Base-by-base conservation (phyloP, 2,797 vertebrate species). In the Lacerta bilineata region DNA sequence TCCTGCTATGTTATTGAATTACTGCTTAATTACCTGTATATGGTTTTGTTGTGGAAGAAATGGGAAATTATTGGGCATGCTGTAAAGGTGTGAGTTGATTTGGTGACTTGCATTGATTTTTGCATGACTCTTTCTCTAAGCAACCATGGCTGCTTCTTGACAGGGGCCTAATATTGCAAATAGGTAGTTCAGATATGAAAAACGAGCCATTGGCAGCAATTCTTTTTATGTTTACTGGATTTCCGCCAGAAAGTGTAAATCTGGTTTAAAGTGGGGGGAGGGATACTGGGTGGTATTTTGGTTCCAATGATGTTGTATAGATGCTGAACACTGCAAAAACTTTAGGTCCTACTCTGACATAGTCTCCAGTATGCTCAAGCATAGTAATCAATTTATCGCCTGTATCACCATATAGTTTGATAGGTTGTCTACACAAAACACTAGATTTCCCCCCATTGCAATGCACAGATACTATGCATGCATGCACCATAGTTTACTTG, bases 401-500 rank as follows among this genome's bases (percentile, higher is more conserved):
- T 91, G 20, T 27, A 61, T 74, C 55, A 43, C 20, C 91, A 36
- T 83, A 20, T 41, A 2, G 91, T 92, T 91, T 64, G 17, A 64
- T 23, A 64, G 18, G 27, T 88, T 81, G 33, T 86, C 78, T 78
- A 41, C 18, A 87, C 4, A 23, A 92, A 91, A 72, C 59, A 39
- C 87, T 75, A 72, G 20, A 77, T 91, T 93, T 84, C 82, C 39
- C 15, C n/a, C 46, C 66, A 46, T 82, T 86, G 33, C 64, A 43
- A 13, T 61, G 64, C 87, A 41, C 82, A 79, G 89, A 91, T 50
- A 91, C 74, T 50, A 84, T 91, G 61, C 90, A 6, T 11, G 33
- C 29, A 36, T 33, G 11, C 64, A 68, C 75, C 33, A 25, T 72
- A 3, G 13, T 50, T 50, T 50, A 50, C 46, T 50, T 61, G 27